These are phyloP conservation scores for Argyresthia goedartella DNA, from an alignment of 2,888 invertebrate species.

Conservation along the genomic window DNA sequence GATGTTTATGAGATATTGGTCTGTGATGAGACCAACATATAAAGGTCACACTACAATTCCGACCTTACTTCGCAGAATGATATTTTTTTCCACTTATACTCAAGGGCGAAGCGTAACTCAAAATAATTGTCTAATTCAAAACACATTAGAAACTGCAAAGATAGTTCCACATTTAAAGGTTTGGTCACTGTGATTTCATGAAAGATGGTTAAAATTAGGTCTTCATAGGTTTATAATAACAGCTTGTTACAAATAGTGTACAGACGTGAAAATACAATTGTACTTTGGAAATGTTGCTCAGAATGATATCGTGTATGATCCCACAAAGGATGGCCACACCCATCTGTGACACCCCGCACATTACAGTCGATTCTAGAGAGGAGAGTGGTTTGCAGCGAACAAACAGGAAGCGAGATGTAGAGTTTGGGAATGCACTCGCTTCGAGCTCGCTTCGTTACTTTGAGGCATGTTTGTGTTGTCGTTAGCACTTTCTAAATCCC, in stretches of 20 bases:
- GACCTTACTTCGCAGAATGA: neutral
- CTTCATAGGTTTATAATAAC: too few species aligned
- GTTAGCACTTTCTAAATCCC: slow-evolving; percentile 56
- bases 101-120: slow-evolving; percentile 1
- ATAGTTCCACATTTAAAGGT: neutral
- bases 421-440: slow-evolving; percentile 35
- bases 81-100: neutral
- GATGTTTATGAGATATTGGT: too few species aligned
- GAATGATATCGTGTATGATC: too few species aligned
- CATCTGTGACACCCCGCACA: too few species aligned
- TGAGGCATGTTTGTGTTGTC: slow-evolving; percentile 49
- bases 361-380: too few species aligned
- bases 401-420: slow-evolving; percentile 50
- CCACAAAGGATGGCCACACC: too few species aligned
- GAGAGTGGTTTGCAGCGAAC: slow-evolving; percentile 14
- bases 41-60: too few species aligned
- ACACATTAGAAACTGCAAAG: neutral
- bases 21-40: too few species aligned
- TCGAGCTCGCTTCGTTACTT: slow-evolving; percentile 23
- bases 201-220: too few species aligned
- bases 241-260: too few species aligned
- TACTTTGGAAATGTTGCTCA: too few species aligned
- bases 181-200: neutral
- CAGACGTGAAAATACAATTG: too few species aligned
- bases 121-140: neutral